Conservation (phyloP, 2,797 vertebrate species). For the Pseudochirops cupreus region DNA sequence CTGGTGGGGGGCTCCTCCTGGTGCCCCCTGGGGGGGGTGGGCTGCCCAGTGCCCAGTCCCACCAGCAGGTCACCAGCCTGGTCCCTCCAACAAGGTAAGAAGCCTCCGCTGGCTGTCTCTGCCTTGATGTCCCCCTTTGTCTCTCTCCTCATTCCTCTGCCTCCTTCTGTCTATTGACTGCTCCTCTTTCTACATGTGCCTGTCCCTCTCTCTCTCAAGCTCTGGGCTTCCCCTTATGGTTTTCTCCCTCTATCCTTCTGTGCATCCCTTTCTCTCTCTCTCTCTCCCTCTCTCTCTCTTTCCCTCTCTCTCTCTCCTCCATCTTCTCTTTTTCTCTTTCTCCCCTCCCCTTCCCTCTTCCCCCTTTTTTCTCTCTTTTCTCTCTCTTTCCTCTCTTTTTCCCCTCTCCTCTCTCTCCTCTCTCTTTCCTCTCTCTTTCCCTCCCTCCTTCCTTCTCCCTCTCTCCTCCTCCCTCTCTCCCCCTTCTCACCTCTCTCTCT, state of each 20-base stretch:
- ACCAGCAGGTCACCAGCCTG: conserved; percentile 91
- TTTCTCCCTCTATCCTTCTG: not conserved
- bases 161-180: not conserved
- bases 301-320: no score
- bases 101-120: not conserved
- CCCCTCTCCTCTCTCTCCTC: no score
- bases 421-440: no score
- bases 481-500: rapidly evolving
- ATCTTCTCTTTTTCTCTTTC: no score
- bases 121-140: not conserved
- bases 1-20: conserved; percentile 71
- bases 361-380: no score
- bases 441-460: no score
- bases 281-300: no score
- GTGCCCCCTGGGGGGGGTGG: conserved; percentile 81
- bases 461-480: no score
- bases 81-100: conserved; percentile 84
- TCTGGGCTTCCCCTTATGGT: rapidly evolving
- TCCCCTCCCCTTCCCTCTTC: no score
- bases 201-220: no score
- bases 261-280: not conserved
- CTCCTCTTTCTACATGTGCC: not conserved
- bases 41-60: conserved; percentile 92
- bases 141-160: not conserved
- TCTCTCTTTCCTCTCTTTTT: no score